Evolutionary conservation across 2,888 invertebrate genomes (phyloP), one percentile per base, ranked within the genome.

Genomic region (Agriotes lineatus): DNA sequence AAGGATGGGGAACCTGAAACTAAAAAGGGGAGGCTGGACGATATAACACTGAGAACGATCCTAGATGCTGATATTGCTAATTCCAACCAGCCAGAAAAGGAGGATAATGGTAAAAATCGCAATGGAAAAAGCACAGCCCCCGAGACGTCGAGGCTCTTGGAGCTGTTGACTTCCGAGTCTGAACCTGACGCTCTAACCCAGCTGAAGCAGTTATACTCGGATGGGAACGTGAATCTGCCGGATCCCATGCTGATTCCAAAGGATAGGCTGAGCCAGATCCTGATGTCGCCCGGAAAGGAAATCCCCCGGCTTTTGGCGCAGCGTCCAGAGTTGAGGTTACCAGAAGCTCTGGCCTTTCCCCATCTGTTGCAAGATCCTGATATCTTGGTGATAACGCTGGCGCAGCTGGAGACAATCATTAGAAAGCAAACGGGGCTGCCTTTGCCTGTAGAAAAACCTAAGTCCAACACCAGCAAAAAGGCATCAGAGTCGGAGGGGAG

Each of bases 211-310:
- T 85, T 95, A 19, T 87, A 92, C 69, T 86, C 87, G 52, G 90
- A 90, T 76, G 86, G 89, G 5, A 89, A 89, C 72, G 88, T 91
- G 78, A 89, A 90, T 80, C 89, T 95, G 79, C 94, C 94, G 42
- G 94, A 95, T 86, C 94, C 94, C 7, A 86, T 95, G 77, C 83
- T 95, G 69, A 90, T 95, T 70, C 95, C 95, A 57, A 91, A 93
- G 83, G 91, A 93, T 77, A 89, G 89, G 76, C 83, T 95, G 52
- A 90, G 90, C 58, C 88, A 88, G 16, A 89, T 95, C 35, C 85
- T 94, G 19, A 88, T 89, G 0, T 88, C 90, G 2, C 95, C 95
- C 0, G 92, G 89, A 0, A 88, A 87, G 58, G 94, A 94, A 85
- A 94, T 95, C 70, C 94, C 94, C 0, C 88, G 91, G 57, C 84